A percentile compares a stretch with the other conserved stretches of the same genome.
Evolutionary conservation across 2,888 invertebrate genomes (phyloP).

Genomic region (Ochropleura leucogaster): DNA sequence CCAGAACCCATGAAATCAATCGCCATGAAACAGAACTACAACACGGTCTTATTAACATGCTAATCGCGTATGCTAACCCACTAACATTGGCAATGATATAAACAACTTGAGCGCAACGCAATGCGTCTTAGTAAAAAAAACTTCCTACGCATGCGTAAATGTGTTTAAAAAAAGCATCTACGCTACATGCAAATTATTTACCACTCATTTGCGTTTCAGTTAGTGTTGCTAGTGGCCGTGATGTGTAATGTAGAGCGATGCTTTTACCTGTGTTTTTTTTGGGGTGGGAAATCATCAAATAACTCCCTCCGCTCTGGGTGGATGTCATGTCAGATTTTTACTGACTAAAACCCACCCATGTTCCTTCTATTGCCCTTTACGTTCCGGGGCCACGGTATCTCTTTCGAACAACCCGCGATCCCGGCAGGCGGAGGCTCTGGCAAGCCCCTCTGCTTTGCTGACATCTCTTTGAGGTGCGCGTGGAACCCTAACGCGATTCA

Average conservation of each 20-base stretch:
- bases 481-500: no score
- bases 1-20: not conserved
- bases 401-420: no score
- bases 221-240: slow-evolving; percentile 17
- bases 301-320: no score
- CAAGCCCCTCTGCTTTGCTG: no score
- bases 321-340: no score
- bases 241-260: not conserved
- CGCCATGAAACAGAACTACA: not conserved
- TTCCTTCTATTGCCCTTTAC: no score
- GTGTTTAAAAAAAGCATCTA: slow-evolving; percentile 40
- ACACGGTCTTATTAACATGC: slow-evolving; percentile 24
- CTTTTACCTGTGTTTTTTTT: not conserved
- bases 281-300: no score
- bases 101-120: slow-evolving; percentile 37
- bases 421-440: no score
- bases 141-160: slow-evolving; percentile 47
- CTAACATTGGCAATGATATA: slow-evolving; percentile 54
- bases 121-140: slow-evolving; percentile 34
- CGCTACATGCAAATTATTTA: slow-evolving; percentile 53
- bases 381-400: no score
- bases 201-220: slow-evolving; percentile 18
- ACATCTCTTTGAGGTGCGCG: no score
- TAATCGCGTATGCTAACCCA: slow-evolving; percentile 22
- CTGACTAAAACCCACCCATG: no score